Evolutionary conservation across 2,797 vertebrate species (phyloP), one percentile per base, ranked within the genome.

Genomic region (Mormyrus hasselquistii): DNA sequence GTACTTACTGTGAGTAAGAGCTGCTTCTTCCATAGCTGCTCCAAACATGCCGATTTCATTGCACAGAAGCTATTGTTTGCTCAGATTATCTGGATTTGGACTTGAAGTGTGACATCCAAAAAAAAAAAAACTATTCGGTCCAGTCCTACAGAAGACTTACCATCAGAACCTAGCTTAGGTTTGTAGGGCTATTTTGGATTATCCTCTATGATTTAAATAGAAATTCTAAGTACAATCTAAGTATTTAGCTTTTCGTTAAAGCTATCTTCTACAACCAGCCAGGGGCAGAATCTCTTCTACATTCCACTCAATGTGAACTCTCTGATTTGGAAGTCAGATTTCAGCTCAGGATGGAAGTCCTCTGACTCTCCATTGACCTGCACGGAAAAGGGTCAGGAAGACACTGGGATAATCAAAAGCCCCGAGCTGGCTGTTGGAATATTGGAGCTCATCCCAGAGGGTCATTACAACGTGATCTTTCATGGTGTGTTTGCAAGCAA

Each of bases 81-180:
- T 52, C n/a, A 85, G 82, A 85, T 85, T 85, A 85, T 85, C 82
- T 85, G 82, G 82, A 52, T 85, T 25, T 85, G 82, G 44, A 85
- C 82, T 50, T 25, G 47, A 85, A 85, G 44, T 52, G 49, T 50
- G 50, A 85, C 44, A 85, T 85, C 82, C 82, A 50, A 49, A 50
- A 52, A 49, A 83, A 59, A 9, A 49, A 22, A 22, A 12, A 49
- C 38, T 73, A 82, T 19, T 82, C 2, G 19, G 76, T 82, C 76
- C 76, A 82, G 76, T 22, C 19, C 76, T 44, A 82, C 41, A 82
- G 41, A 82, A 22, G 76, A 82, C 19, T 82, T 82, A 82, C 19
- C 41, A 22, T 82, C 41, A 82, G 76, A 82, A 82, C 41, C 41
- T 82, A 47, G 2, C 7, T 82, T 82, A 47, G 19, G 16, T 6